These are phyloP conservation scores for Euborellia annulipes DNA, from an alignment of 1,140 invertebrate genomes.

Conservation along the genomic window DNA sequence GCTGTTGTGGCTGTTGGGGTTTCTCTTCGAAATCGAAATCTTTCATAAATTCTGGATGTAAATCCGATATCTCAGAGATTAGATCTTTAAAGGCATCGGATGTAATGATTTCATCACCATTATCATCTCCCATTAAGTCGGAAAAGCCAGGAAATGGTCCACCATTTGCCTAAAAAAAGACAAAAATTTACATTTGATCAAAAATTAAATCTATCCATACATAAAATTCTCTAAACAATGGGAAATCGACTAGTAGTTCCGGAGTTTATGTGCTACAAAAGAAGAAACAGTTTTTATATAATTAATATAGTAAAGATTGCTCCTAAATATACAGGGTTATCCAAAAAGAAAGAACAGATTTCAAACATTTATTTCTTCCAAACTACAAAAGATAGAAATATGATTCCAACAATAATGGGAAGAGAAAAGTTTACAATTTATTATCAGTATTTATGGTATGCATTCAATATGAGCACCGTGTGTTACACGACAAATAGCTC, in stretches of 20 bases:
- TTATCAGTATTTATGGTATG: neutral
- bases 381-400: conserved; percentile 1
- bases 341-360: neutral
- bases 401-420: no score
- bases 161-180: conserved; percentile 42
- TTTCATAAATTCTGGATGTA: conserved; percentile 66
- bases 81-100: conserved; percentile 76
- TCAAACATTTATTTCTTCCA: conserved; percentile 2
- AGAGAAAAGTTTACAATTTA: neutral
- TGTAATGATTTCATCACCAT: conserved; percentile 59
- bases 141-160: conserved; percentile 54
- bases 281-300: no score
- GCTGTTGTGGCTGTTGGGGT: conserved; percentile 21
- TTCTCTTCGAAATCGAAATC: conserved; percentile 63
- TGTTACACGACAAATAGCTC: conserved; percentile 1
- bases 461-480: conserved; percentile 5
- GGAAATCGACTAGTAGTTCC: no score
- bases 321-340: no score
- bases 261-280: no score
- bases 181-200: no score
- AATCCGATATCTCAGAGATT: conserved; percentile 71
- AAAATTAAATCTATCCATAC: no score
- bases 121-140: conserved; percentile 66
- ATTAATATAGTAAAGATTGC: no score
- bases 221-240: no score